Percentiles rank a stretch among this genome's conserved stretches.
These are phyloP conservation scores for Holothuria glaberrima DNA, from an alignment of 35 echinoderm and acorn worm genomes.

Conservation along the genomic window DNA sequence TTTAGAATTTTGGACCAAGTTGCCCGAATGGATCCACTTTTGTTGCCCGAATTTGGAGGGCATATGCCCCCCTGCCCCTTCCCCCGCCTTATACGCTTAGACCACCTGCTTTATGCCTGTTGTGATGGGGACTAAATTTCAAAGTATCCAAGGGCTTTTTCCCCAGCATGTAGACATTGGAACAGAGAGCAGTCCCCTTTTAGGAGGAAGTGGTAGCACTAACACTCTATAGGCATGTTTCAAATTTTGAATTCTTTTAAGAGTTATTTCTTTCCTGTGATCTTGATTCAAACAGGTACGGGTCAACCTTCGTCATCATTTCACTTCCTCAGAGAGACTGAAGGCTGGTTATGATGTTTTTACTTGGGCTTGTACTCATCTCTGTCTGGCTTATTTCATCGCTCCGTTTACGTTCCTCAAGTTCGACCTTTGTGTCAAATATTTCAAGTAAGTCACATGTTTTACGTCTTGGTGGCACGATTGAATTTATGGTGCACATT, in stretches of 20 bases:
- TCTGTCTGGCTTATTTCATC: conserved; percentile 70
- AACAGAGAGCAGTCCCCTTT: too few species aligned
- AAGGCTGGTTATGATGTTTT: conserved; percentile 63
- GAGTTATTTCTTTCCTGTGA: neutral
- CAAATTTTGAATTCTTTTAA: neutral
- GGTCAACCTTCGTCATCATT: conserved; percentile 55
- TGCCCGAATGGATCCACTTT: too few species aligned
- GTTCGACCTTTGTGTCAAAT: conserved; percentile 49
- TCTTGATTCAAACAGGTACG: conserved; percentile 37
- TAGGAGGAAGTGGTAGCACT: neutral
- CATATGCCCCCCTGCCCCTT: too few species aligned
- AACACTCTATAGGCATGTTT: neutral
- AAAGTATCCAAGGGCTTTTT: too few species aligned
- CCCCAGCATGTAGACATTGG: too few species aligned
- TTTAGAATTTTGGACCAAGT: too few species aligned
- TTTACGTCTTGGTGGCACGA: too few species aligned
- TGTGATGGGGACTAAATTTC: too few species aligned
- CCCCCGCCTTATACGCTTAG: too few species aligned
- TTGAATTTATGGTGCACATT: too few species aligned
- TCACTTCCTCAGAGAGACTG: conserved; percentile 30
- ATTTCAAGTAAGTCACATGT: conserved; percentile 68
- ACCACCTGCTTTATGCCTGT: too few species aligned
- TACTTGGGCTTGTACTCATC: conserved; percentile 67
- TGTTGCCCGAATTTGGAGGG: too few species aligned
- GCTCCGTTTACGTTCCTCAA: conserved; percentile 74